Evolutionary conservation across 2,888 invertebrate species (phyloP).

Genomic region (Dyspetes luteomarginatus): DNA sequence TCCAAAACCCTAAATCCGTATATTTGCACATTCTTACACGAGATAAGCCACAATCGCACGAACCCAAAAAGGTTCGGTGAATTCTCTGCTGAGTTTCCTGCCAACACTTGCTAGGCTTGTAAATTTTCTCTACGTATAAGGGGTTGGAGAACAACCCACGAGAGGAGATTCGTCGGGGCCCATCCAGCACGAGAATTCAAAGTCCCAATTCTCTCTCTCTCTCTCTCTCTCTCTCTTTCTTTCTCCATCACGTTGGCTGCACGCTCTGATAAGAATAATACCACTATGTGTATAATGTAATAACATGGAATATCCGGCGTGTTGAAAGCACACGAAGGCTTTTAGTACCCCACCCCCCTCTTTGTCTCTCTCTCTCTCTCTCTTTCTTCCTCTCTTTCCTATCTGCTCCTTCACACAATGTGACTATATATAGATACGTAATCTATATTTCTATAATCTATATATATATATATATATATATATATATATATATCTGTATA

Average conservation of each 20-base stretch:
- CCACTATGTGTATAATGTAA: slow-evolving; percentile 72
- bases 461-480: too few relatives aligned
- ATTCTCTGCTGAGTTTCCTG: slow-evolving; percentile 22
- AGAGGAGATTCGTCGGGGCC: slow-evolving; percentile 46
- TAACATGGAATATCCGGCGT: slow-evolving; percentile 68
- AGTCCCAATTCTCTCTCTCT: too few relatives aligned
- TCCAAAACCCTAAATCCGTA: slow-evolving; percentile 46
- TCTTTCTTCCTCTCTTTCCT: not conserved
- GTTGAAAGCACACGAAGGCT: slow-evolving; percentile 72
- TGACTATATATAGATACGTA: not conserved
- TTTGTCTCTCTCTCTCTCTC: not conserved
- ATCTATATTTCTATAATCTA: too few relatives aligned
- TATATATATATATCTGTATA: too few relatives aligned
- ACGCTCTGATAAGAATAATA: slow-evolving; percentile 77
- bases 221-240: too few relatives aligned
- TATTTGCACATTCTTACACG: slow-evolving; percentile 54
- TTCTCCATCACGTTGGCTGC: slow-evolving; percentile 64
- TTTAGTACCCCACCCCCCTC: slow-evolving; percentile 49
- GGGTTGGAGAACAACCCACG: slow-evolving; percentile 44
- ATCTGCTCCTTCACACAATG: slow-evolving; percentile 2
- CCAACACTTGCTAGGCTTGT: not conserved
- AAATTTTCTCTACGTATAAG: slow-evolving; percentile 10
- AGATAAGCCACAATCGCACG: slow-evolving; percentile 55
- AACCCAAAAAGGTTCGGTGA: slow-evolving; percentile 11
- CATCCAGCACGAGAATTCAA: slow-evolving; percentile 43